Base-by-base conservation (phyloP, 2,888 invertebrate genomes). In the Lasioglossum malachurum region DNA sequence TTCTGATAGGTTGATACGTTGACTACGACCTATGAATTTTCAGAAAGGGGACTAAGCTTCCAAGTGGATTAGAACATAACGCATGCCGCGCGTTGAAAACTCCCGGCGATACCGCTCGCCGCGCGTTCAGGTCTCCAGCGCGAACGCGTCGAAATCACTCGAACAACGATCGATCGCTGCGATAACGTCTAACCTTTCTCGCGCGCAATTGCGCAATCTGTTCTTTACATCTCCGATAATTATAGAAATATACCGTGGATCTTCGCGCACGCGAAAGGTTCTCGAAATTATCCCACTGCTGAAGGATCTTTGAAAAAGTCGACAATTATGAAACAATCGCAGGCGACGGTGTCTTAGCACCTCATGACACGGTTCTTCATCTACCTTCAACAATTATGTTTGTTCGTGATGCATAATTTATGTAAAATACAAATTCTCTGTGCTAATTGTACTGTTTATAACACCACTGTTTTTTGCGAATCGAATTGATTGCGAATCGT, bases 181-280 rank as follows among this genome's bases (percentile, higher is more conserved):
- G 64, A 64, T 64, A 64, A 64, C 64, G 27, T 64, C 31, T 64
- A 31, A 64, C 64, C 64, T 64, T 64, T 64, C 64, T 31, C 31
- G 64, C 31, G n/a, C 64, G 7, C 14, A 16, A 64, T 64, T 16
- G 16, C 27, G 60, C 60, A 64, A 64, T 16, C 35, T 67, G 35
- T 19, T 67, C 19, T 19, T 10, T 64, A 5, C 27, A 31, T 31
- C 16, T 31, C 31, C 64, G 31, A 64, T 64, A 64, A 64, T 64
- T 16, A 31, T 31, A 64, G 2, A 64, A 64, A 31, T 64, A 16
- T 4, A 31, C 0, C 7, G 7, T 7, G 12, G 16, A 27, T 7
- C 31, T 31, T 64, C n/a, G 2, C 31, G 0, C 27, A 0, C 16
- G 31, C n/a, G 57, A 60, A 27, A 60, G 57, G 12, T 27, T 27